Evolutionary conservation across 2,888 invertebrate genomes (phyloP).

Genomic region (Cecidostiba fungosa): DNA sequence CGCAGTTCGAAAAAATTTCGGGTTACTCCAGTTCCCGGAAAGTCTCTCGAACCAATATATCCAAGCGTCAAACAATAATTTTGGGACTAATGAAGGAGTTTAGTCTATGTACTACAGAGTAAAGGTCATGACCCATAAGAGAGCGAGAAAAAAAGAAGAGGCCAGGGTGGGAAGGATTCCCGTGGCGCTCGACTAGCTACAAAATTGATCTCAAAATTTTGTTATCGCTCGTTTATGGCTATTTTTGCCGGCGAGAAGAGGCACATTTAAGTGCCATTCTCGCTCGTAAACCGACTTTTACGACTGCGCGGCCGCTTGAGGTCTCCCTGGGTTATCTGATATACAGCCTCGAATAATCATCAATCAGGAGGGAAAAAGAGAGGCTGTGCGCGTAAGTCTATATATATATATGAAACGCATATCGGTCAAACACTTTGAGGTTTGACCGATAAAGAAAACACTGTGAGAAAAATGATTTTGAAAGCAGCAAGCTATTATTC

Average conservation of each 20-base stretch:
- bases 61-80: not conserved
- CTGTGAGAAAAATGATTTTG: not conserved
- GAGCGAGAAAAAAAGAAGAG: not conserved
- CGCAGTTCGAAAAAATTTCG: not conserved
- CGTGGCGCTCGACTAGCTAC: constrained; percentile 64
- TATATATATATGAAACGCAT: not conserved
- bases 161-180: not conserved
- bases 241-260: constrained; percentile 61
- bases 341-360: constrained; percentile 56
- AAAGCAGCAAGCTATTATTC: not conserved
- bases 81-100: not conserved
- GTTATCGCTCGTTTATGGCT: constrained; percentile 68
- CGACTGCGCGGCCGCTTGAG: constrained; percentile 51
- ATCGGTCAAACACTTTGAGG: constrained; percentile 11
- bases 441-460: no score
- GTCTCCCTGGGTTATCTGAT: constrained; percentile 51
- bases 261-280: constrained; percentile 61
- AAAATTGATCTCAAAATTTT: constrained; percentile 70
- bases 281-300: constrained; percentile 64
- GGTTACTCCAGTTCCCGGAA: not conserved
- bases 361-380: constrained; percentile 38
- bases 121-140: not conserved
- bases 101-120: not conserved
- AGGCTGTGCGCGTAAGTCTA: not conserved
- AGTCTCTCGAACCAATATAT: not conserved